Percentiles rank a stretch among this genome's conserved stretches.
These are phyloP conservation scores for Hypotaenidia philippensis DNA, from an alignment of 2,797 vertebrate species.

Conservation along the genomic window DNA sequence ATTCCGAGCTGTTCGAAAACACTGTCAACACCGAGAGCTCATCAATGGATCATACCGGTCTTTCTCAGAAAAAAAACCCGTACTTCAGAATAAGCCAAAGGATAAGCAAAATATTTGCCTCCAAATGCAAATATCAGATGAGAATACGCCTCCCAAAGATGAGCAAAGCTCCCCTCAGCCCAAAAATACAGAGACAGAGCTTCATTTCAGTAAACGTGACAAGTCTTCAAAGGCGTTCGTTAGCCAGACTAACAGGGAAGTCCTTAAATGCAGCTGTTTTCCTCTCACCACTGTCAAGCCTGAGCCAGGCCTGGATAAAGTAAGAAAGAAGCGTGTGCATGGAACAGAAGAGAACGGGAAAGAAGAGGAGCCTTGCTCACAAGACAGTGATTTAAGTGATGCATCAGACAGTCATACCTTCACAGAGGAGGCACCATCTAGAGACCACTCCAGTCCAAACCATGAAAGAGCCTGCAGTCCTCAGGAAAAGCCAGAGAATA, in stretches of 20 bases:
- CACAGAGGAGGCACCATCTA: constrained; percentile 56
- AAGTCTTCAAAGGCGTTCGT: not conserved
- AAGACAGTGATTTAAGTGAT: constrained; percentile 69
- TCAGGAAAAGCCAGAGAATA: not conserved
- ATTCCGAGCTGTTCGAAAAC: constrained; percentile 88
- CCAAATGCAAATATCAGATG: constrained; percentile 11
- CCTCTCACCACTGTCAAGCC: not conserved
- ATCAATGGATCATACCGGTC: constrained; percentile 75
- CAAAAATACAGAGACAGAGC: not conserved
- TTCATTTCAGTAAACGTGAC: not conserved
- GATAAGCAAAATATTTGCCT: constrained; percentile 10
- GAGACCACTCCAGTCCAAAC: constrained; percentile 33
- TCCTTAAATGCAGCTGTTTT: constrained; percentile 41
- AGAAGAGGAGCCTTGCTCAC: not conserved
- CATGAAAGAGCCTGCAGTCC: constrained; percentile 8
- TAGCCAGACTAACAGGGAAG: not conserved
- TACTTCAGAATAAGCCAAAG: not conserved
- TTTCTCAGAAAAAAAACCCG: not conserved
- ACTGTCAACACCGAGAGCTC: constrained; percentile 87
- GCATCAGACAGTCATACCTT: constrained; percentile 81
- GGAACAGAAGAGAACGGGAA: not conserved
- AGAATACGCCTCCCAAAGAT: not conserved
- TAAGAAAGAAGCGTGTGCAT: not conserved
- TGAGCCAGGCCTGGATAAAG: not conserved
- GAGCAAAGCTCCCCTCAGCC: not conserved